A percentile compares a stretch with the other conserved stretches of the same genome.
Evolutionary conservation across 2,113 vertebrate genomes (phyloP).

Genomic region (Channa argus): DNA sequence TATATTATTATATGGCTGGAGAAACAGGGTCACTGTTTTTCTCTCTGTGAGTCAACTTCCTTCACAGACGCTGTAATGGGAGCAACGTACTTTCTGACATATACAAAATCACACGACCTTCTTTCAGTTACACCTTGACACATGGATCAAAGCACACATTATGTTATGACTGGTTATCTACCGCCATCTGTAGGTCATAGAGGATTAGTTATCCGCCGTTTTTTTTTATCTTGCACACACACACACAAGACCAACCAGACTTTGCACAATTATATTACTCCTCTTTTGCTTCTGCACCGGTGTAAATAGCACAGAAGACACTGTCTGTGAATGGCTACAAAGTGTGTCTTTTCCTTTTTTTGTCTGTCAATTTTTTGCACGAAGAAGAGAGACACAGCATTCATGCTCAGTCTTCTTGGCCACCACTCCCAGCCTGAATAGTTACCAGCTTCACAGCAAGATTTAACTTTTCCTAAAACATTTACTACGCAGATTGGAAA

Average conservation of each 20-base stretch:
- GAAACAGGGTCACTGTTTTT: slow-evolving; percentile 16
- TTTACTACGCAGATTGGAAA: slow-evolving; percentile 61
- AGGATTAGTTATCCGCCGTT: neutral
- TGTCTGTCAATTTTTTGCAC: slow-evolving; percentile 32
- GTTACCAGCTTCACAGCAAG: slow-evolving; percentile 44
- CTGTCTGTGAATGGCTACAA: neutral
- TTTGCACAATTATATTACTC: neutral
- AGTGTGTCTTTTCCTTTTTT: slow-evolving; percentile 21
- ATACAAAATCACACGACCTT: neutral
- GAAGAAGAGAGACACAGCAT: slow-evolving; percentile 45
- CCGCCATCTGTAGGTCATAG: slow-evolving; percentile 72
- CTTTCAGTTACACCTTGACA: neutral
- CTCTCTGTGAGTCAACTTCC: slow-evolving; percentile 38
- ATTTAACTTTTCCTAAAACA: slow-evolving; percentile 75
- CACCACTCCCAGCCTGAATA: slow-evolving; percentile 45
- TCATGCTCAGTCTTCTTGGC: slow-evolving; percentile 39
- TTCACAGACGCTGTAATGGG: slow-evolving; percentile 34
- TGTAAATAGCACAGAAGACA: neutral
- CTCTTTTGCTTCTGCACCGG: neutral
- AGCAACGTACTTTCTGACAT: slow-evolving; percentile 8
- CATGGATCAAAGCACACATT: neutral
- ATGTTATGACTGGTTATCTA: slow-evolving; percentile 58
- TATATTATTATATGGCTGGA: neutral
- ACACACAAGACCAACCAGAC: neutral
- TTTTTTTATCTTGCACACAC: neutral